These are phyloP conservation scores for Ornithorhynchus anatinus DNA, from an alignment of 2,113 vertebrate genomes.

Conservation along the genomic window DNA sequence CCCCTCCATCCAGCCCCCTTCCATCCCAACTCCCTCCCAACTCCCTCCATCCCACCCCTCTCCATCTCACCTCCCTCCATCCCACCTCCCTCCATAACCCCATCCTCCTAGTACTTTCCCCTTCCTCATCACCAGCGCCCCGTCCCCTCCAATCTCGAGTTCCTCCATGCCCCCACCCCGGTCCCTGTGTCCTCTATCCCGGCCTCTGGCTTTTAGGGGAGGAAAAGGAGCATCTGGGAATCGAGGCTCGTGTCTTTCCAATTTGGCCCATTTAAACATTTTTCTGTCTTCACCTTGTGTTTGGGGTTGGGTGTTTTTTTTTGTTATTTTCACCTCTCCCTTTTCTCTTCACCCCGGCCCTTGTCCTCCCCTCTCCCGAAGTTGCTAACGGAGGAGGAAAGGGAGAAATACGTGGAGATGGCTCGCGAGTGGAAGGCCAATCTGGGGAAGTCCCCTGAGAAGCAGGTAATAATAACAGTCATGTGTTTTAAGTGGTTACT, in stretches of 20 bases:
- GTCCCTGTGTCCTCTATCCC: neutral
- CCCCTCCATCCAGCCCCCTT: neutral
- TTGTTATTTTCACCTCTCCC: neutral
- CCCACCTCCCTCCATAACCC: neutral
- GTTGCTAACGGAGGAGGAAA: conserved; percentile 62
- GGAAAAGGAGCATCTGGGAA: too few species aligned
- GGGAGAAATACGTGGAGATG: conserved; percentile 63
- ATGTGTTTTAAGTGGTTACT: too few species aligned
- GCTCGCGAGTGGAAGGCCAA: conserved; percentile 58
- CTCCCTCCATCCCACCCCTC: neutral
- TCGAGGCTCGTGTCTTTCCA: too few species aligned
- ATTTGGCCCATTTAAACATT: too few species aligned
- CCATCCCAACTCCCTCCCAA: neutral
- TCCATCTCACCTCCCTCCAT: neutral
- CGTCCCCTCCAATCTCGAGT: neutral
- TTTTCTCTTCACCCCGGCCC: neutral
- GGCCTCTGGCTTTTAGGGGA: neutral
- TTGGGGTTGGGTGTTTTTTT: neutral
- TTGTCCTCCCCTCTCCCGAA: neutral
- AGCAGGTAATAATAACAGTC: conserved; percentile 45
- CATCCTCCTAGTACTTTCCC: neutral
- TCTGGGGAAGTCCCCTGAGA: conserved; percentile 24
- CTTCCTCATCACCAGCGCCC: too few species aligned
- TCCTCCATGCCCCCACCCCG: neutral
- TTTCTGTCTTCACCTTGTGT: too few species aligned